Conservation (phyloP, 2,113 vertebrate species). For the Microtus ochrogaster region DNA sequence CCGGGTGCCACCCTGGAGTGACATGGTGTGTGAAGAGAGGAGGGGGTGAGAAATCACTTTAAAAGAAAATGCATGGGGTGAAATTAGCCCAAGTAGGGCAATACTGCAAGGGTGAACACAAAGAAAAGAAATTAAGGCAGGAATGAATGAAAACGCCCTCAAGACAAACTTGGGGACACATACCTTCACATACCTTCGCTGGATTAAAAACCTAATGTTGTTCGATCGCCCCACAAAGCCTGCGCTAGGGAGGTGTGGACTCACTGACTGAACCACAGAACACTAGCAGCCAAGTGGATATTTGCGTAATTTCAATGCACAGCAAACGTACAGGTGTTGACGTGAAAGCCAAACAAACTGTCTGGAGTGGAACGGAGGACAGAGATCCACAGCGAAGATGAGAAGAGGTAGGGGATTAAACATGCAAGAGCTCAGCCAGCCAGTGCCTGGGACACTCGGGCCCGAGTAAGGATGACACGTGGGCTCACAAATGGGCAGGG, state of each 20-base stretch:
- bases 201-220: constrained; percentile 61
- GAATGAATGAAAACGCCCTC: background rate
- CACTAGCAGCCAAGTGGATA: constrained; percentile 72
- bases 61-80: background rate
- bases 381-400: constrained; percentile 68
- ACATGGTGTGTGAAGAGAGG: background rate
- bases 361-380: constrained; percentile 76
- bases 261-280: constrained; percentile 76
- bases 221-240: constrained; percentile 70
- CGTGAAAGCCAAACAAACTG: constrained; percentile 77
- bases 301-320: constrained; percentile 78
- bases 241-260: constrained; percentile 60
- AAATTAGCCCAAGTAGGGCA: background rate
- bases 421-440: constrained; percentile 45
- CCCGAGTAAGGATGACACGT: constrained; percentile 48
- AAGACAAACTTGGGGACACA: constrained; percentile 37
- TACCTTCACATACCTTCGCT: constrained; percentile 53
- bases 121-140: background rate
- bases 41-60: background rate
- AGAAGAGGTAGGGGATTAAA: constrained; percentile 70
- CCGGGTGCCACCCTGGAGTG: background rate
- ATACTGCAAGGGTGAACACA: background rate
- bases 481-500: constrained; percentile 72
- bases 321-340: constrained; percentile 81
- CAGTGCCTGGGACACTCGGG: constrained; percentile 60